Evolutionary conservation across 1,140 invertebrate species (phyloP).

Genomic region (Hydropsyche tenuis): DNA sequence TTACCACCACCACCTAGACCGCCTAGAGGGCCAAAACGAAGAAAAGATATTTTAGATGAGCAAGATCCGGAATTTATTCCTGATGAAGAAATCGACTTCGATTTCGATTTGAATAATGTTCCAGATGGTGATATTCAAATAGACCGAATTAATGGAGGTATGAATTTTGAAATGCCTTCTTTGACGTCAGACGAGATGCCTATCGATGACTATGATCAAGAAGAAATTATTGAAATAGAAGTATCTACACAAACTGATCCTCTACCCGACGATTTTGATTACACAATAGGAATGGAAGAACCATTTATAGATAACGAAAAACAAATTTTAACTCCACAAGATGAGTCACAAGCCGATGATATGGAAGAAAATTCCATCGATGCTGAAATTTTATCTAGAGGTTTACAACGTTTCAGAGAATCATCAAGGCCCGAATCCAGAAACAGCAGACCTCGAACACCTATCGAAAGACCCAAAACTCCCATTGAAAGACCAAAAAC

Average conservation of each 20-base stretch:
- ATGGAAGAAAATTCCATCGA: constrained; percentile 51
- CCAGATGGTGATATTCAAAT: not conserved
- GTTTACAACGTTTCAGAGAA: constrained; percentile 58
- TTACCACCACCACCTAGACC: constrained; percentile 82
- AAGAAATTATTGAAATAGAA: constrained; percentile 68
- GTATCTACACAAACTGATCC: constrained; percentile 84
- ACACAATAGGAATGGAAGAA: constrained; percentile 68
- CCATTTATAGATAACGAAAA: constrained; percentile 52
- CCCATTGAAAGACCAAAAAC: constrained; percentile 63
- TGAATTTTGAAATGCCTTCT: no score
- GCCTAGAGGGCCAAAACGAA: constrained; percentile 65
- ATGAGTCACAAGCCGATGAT: constrained; percentile 23
- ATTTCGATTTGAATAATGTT: constrained; percentile 52
- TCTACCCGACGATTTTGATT: constrained; percentile 76
- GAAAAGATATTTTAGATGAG: constrained; percentile 56
- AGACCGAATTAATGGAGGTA: no score
- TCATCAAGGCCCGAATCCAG: constrained; percentile 58
- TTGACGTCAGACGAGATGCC: constrained; percentile 8
- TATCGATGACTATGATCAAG: constrained; percentile 44
- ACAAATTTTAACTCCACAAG: not conserved
- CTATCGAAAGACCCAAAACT: constrained; percentile 63
- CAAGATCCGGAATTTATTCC: constrained; percentile 37
- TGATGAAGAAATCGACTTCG: constrained; percentile 24
- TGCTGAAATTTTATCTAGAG: constrained; percentile 55
- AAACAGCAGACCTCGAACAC: constrained; percentile 62